Evolutionary conservation across 1,140 invertebrate genomes (phyloP).

Genomic region (Chrysopa pallens): DNA sequence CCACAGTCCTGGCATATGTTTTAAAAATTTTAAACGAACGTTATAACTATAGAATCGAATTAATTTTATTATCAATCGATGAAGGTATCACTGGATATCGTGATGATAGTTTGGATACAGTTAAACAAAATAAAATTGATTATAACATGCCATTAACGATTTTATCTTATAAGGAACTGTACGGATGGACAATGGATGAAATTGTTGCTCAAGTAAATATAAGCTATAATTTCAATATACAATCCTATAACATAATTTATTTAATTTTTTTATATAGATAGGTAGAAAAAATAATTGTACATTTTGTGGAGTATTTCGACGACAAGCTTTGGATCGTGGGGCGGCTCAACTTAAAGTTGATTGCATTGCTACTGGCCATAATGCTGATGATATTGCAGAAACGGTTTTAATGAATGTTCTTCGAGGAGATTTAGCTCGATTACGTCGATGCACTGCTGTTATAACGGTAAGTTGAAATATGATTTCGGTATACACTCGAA

Average conservation of each 20-base stretch:
- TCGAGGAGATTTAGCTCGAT: slow-evolving; percentile 85
- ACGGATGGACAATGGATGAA: slow-evolving; percentile 99
- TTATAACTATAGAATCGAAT: slow-evolving; percentile 79
- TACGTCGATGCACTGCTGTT: slow-evolving; percentile 80
- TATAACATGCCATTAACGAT: slow-evolving; percentile 91
- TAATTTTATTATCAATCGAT: slow-evolving; percentile 91
- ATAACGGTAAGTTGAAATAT: slow-evolving; percentile 45
- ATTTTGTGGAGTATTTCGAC: slow-evolving; percentile 92
- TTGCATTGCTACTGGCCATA: slow-evolving; percentile 95
- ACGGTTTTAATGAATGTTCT: slow-evolving; percentile 97
- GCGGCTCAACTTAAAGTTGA: slow-evolving; percentile 73
- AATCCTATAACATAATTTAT: slow-evolving; percentile 2
- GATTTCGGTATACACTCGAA: slow-evolving; percentile 4
- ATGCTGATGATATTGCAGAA: slow-evolving; percentile 99
- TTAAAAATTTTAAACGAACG: slow-evolving; percentile 83
- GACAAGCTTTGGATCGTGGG: slow-evolving; percentile 91
- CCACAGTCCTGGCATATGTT: slow-evolving; percentile 87
- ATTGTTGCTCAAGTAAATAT: slow-evolving; percentile 66
- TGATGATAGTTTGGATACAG: slow-evolving; percentile 95
- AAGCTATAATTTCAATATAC: background rate
- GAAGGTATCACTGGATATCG: slow-evolving; percentile 96
- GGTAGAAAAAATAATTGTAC: slow-evolving; percentile 98
- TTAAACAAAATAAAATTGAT: slow-evolving; percentile 84
- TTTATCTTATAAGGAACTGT: slow-evolving; percentile 93
- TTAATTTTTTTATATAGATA: slow-evolving; percentile 35